phyloP scores from a whole-genome alignment of 2,113 vertebrate species.

The Planiliza haematocheilus region DNA sequence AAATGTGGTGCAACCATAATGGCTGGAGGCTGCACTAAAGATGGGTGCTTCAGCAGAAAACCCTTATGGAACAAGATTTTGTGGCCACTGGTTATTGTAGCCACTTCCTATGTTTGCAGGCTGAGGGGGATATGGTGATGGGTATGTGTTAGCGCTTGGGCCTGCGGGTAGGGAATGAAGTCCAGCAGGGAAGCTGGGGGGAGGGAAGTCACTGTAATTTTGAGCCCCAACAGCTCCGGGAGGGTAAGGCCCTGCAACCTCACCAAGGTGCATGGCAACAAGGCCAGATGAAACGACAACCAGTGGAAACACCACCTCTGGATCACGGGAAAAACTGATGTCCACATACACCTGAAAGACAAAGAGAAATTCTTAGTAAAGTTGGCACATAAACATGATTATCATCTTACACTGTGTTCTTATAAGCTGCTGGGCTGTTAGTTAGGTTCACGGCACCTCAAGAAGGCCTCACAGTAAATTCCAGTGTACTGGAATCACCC shows the following conservation, averaged over 20 bases:
- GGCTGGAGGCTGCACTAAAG: conserved; percentile 1
- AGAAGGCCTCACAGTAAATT: too few species aligned
- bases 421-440: too few species aligned
- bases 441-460: too few species aligned
- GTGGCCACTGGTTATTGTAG: conserved; percentile 39
- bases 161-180: not conserved
- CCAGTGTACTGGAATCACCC: too few species aligned
- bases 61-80: not conserved
- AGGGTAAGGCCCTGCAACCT: conserved; percentile 12
- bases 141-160: not conserved
- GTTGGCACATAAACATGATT: not conserved
- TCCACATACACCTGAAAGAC: conserved; percentile 76
- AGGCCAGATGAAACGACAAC: conserved; percentile 45
- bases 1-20: conserved; percentile 32
- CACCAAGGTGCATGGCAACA: not conserved
- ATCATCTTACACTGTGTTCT: not conserved
- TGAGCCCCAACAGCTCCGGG: conserved; percentile 6
- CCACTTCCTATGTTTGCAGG: not conserved
- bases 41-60: not conserved
- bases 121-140: conserved; percentile 25
- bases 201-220: conserved; percentile 44
- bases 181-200: conserved; percentile 1
- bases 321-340: conserved; percentile 70
- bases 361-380: not conserved
- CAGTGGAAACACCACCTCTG: conserved; percentile 71